These are phyloP conservation scores for Rhinatrema bivittatum DNA, from an alignment of 2,797 vertebrate genomes.

Conservation along the genomic window DNA sequence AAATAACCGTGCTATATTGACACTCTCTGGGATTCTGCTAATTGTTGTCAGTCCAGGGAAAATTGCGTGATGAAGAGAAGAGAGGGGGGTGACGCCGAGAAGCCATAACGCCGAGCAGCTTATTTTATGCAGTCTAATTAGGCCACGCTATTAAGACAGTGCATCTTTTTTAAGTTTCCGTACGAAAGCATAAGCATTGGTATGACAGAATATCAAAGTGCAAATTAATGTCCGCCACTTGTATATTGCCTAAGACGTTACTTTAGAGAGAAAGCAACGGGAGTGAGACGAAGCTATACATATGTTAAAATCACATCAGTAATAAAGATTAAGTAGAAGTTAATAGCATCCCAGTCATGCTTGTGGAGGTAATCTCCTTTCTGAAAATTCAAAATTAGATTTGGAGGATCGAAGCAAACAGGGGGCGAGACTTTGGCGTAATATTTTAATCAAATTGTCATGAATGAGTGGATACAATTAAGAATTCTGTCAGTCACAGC, in stretches of 20 bases:
- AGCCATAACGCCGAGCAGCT: too few species aligned
- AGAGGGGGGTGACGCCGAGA: too few species aligned
- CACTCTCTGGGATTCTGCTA: not conserved
- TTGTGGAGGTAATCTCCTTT: conserved; percentile 95
- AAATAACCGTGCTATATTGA: not conserved
- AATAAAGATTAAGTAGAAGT: conserved; percentile 98
- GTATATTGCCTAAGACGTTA: conserved; percentile 49
- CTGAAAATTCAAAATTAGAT: conserved; percentile 98
- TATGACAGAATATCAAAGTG: conserved; percentile 44
- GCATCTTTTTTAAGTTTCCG: conserved; percentile 27
- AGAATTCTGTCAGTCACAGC: conserved; percentile 94
- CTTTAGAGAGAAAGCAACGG: conserved; percentile 56
- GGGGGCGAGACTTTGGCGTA: conserved; percentile 95
- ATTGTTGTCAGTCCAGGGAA: not conserved
- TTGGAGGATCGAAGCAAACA: conserved; percentile 96
- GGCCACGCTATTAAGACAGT: conserved; percentile 7
- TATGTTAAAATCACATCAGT: conserved; percentile 90
- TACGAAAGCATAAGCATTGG: conserved; percentile 21
- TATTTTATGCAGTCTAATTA: conserved; percentile 4
- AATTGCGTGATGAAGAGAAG: not conserved
- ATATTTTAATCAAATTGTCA: conserved; percentile 99
- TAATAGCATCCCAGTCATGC: conserved; percentile 95
- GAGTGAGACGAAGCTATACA: conserved; percentile 77
- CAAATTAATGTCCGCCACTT: conserved; percentile 46
- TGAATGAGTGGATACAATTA: conserved; percentile 99